phyloP scores from a whole-genome alignment of 2,797 vertebrate genomes.

The Chromobotia macracanthus region DNA sequence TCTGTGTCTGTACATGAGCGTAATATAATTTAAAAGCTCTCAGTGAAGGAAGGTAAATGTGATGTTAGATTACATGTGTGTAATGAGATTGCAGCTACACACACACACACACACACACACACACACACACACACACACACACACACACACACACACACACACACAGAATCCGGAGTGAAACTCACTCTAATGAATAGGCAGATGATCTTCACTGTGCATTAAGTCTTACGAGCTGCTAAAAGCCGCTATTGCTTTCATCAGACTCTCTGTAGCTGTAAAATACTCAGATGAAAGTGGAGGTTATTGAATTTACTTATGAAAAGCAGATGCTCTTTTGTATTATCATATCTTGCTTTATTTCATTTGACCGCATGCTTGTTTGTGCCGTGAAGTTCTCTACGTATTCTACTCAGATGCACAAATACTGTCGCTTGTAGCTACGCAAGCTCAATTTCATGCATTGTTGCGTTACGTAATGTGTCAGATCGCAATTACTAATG shows the following conservation, averaged over 20 bases:
- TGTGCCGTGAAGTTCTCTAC: not conserved
- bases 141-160: constrained; percentile 14
- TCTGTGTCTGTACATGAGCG: constrained; percentile 13
- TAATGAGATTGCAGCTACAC: constrained; percentile 44
- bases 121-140: constrained; percentile 18
- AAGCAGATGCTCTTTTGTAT: constrained; percentile 21
- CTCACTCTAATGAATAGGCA: constrained; percentile 43
- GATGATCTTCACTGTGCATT: constrained; percentile 37
- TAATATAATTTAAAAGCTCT: constrained; percentile 48
- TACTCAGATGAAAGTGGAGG: constrained; percentile 10
- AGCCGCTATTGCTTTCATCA: constrained; percentile 49
- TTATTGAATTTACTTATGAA: constrained; percentile 46
- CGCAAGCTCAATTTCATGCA: not conserved
- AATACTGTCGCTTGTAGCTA: not conserved
- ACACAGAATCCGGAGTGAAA: constrained; percentile 35
- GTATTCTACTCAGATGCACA: not conserved
- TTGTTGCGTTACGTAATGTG: not conserved
- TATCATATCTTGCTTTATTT: constrained; percentile 11
- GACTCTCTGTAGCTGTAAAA: constrained; percentile 35
- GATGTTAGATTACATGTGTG: constrained; percentile 40
- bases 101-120: constrained; percentile 15
- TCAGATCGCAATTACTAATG: not conserved
- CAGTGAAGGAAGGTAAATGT: constrained; percentile 23
- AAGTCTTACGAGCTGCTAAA: constrained; percentile 33
- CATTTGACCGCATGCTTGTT: not conserved